Base-by-base conservation (phyloP, 1,140 invertebrate species). In the Diorhabda carinulata region DNA sequence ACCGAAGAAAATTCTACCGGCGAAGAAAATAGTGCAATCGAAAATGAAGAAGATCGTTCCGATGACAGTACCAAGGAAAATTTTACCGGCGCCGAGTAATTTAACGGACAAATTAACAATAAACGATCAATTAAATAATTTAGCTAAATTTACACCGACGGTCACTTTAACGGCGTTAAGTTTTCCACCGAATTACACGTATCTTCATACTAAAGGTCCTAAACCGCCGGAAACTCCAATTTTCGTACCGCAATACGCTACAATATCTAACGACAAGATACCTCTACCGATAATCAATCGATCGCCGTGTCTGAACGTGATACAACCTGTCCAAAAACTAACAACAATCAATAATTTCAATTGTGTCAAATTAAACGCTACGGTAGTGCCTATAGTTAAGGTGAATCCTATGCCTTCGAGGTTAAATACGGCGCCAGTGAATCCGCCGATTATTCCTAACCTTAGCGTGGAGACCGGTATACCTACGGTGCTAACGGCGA, bases 301-400 rank as follows among this genome's bases (percentile, higher is more conserved):
- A 64, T 76, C 75, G 45, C 75, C 76, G 1, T 76, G 79, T 65
- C 67, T 80, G 61, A 78, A 78, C 68, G 74, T 79, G 44, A 77
- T 80, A 25, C 78, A 78, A 58, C 76, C 78, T 10, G 70, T 80
- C 69, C 79, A 76, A 66, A 78, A 79, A 61, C 66, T 78, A 6
- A 71, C 77, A 57, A 74, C 73, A 57, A 47, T 75, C 57, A 81
- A 81, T 68, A 80, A 78, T 66, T 81, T 78, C 69, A 78, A 78
- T 68, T 79, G 77, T 68, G 76, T 81, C 61, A 81, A 81, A 73
- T 71, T 81, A 61, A 81, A 80, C 64, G 75, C 79, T 63, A 76
- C 78, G 69, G 76, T 81, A 74, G 78, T 80, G 77, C 79, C 79
- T 76, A 78, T 80, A 71, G 78, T 80, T 42, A 80, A 79, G 72